These are phyloP conservation scores for Gnatocerus cornutus DNA, from an alignment of 2,888 invertebrate species.

Conservation along the genomic window DNA sequence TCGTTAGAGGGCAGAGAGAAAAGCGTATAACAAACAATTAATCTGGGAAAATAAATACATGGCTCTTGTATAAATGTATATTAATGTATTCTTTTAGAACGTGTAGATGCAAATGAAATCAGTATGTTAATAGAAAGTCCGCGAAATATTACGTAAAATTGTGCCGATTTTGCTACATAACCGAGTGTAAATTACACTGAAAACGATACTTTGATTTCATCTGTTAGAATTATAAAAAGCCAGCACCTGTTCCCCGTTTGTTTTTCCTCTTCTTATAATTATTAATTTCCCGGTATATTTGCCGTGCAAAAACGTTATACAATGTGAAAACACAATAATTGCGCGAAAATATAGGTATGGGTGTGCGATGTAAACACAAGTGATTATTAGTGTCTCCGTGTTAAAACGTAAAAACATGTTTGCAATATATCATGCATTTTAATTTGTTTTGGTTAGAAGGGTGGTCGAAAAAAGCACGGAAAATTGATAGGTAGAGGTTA, in stretches of 20 bases:
- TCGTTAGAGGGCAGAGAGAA: neutral
- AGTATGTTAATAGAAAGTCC: slow-evolving; percentile 40
- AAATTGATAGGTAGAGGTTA: slow-evolving; percentile 24
- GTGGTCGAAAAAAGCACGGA: slow-evolving; percentile 12
- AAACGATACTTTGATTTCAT: too few relatives aligned
- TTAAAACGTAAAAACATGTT: slow-evolving; percentile 20
- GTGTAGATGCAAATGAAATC: slow-evolving; percentile 48
- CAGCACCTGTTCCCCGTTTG: neutral
- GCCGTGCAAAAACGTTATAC: slow-evolving; percentile 7
- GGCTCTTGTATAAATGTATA: slow-evolving; percentile 45
- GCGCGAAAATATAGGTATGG: slow-evolving; percentile 11
- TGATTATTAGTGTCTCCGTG: slow-evolving; percentile 16
- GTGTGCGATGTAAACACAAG: slow-evolving; percentile 12
- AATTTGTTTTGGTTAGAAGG: slow-evolving; percentile 22
- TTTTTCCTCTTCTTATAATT: neutral
- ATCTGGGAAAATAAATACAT: slow-evolving; percentile 39
- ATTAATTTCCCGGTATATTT: slow-evolving; percentile 10
- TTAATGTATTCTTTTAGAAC: slow-evolving; percentile 48
- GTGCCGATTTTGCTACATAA: slow-evolving; percentile 18
- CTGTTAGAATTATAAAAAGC: neutral
- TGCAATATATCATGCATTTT: slow-evolving; percentile 29
- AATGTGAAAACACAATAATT: slow-evolving; percentile 10
- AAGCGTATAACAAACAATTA: slow-evolving; percentile 32
- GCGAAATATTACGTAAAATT: slow-evolving; percentile 47
- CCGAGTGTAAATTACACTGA: too few relatives aligned